Base-by-base conservation (phyloP, 2,888 invertebrate genomes). In the Pollenia griseotomentosa region DNA sequence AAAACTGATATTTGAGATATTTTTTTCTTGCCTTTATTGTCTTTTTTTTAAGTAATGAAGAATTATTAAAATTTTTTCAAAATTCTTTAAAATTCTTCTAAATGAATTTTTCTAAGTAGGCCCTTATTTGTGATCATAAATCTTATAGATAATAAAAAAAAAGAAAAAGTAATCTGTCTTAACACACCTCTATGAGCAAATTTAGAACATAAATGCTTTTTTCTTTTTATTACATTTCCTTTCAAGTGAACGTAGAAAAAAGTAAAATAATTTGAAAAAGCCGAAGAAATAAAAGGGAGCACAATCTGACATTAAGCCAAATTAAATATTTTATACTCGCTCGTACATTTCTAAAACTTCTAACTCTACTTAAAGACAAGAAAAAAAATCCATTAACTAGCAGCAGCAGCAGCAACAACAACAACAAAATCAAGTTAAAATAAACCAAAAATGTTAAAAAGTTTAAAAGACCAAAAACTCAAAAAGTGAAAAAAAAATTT, bases 241-340 rank as follows among this genome's bases (percentile, higher is more conserved):
- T 33, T 33, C 33, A 33, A 33, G 6, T 61, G 16, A 51, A 61
- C 51, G 53, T 75, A 14, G 14, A 55, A 63, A 51, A 53, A 33
- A 23, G 48, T 61, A 42, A 42, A 61, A 48, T 71, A 19, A 68
- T 33, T 46, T 59, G 33, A 74, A 70, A 65, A 16, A 51, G 23
- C 10, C n/a, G 48, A 78, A 75, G 10, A 73, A 63, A 70, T 1
- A 70, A 59, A 78, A 77, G 66, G 81, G 61, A 73, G 73, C 77
- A 71, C 40, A 63, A 71, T 74, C 82, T 79, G 79, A 82, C 84
- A 57, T 85, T 82, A 85, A 82, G 79, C 57, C 63, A 74, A 74
- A 70, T 74, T 78, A 81, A 77, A 82, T 23, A 57, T 68, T 83
- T 68, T n/a, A 65, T 19, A 74, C 16, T n/a, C 46, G 6, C 19